A percentile compares a stretch with the other conserved stretches of the same genome.
Conservation (phyloP, 2,888 invertebrate species). For the Adineta ricciae region DNA sequence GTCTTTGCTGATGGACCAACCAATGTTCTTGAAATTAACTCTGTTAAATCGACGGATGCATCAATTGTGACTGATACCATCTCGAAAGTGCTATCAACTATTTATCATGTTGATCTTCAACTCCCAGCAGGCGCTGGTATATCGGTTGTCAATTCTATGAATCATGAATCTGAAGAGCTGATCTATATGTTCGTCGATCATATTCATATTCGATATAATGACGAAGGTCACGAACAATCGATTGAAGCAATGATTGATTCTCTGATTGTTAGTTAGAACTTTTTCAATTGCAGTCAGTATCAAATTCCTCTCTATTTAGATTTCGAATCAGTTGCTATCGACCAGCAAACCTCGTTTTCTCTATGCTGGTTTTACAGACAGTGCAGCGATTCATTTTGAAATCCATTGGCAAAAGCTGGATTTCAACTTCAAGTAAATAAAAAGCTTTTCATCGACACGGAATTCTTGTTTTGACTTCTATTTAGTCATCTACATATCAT, state of each 20-base stretch:
- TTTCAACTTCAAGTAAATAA: neutral
- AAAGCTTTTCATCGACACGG: too few relatives aligned
- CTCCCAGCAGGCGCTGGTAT: conserved; percentile 60
- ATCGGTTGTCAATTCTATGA: conserved; percentile 61
- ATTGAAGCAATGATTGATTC: conserved; percentile 56
- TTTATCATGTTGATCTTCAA: conserved; percentile 42
- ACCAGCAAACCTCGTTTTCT: conserved; percentile 24
- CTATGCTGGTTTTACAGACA: neutral
- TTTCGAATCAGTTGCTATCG: conserved; percentile 28
- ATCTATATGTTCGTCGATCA: conserved; percentile 59
- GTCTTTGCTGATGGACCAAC: conserved; percentile 86
- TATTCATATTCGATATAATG: conserved; percentile 46
- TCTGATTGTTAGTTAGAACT: neutral
- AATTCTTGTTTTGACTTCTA: neutral
- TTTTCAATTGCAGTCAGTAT: neutral
- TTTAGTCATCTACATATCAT: conserved; percentile 37
- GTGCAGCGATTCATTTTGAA: neutral
- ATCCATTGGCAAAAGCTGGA: conserved; percentile 34
- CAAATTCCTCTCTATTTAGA: neutral
- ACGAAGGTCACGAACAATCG: conserved; percentile 43
- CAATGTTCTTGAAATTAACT: conserved; percentile 69
- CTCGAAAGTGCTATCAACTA: neutral
- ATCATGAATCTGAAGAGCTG: conserved; percentile 62
- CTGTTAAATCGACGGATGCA: conserved; percentile 49
- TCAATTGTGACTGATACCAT: neutral